These are phyloP conservation scores for Salticus scenicus DNA, from an alignment of 2,888 invertebrate species.

Conservation along the genomic window DNA sequence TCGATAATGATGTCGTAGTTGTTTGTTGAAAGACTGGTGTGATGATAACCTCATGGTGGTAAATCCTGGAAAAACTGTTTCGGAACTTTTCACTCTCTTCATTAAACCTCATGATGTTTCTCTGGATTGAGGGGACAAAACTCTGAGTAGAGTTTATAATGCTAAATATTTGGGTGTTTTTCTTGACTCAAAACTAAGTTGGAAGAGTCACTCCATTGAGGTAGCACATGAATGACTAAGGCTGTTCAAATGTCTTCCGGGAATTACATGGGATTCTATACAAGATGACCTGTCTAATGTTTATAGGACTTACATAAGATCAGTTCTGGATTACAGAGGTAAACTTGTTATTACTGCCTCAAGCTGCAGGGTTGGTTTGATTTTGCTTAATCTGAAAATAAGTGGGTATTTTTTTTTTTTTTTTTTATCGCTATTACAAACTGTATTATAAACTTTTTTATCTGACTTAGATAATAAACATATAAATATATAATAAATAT, in stretches of 20 bases:
- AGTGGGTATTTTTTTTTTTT: too few species aligned
- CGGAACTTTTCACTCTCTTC: not conserved
- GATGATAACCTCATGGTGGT: not conserved
- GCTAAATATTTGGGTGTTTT: too few species aligned
- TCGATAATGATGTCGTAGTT: not conserved
- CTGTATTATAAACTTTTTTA: too few species aligned
- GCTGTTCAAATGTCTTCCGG: not conserved
- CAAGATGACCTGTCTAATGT: not conserved
- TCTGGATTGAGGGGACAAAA: not conserved
- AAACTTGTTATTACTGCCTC: not conserved
- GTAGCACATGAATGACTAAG: not conserved
- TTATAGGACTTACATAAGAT: not conserved
- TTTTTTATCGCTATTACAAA: too few species aligned
- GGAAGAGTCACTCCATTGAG: too few species aligned
- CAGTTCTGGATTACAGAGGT: not conserved
- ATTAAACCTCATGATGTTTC: not conserved
- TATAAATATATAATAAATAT: too few species aligned
- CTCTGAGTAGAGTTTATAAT: not conserved
- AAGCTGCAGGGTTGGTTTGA: not conserved
- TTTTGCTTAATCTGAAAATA: too few species aligned
- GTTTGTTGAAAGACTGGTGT: not conserved
- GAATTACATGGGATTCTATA: not conserved
- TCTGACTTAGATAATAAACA: too few species aligned
- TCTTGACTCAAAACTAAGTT: not conserved
- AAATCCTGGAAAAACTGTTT: not conserved